phyloP scores from a whole-genome alignment of 64 coral and sea anemone species.

The Dendronephthya gigantea region DNA sequence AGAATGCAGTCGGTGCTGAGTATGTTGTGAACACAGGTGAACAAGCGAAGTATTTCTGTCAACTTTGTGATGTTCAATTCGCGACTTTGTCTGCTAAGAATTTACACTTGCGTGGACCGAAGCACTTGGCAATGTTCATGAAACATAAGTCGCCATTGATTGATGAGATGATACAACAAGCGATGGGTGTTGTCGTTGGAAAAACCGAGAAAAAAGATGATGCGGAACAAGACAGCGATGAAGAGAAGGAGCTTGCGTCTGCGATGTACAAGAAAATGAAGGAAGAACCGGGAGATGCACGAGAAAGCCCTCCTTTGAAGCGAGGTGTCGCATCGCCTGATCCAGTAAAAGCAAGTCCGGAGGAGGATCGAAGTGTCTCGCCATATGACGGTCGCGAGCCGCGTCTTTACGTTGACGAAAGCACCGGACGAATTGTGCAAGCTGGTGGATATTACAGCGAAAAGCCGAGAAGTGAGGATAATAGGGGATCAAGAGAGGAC shows the following conservation, averaged over 20 bases:
- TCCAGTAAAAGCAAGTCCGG: background rate
- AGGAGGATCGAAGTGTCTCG: background rate
- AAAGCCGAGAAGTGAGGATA: background rate
- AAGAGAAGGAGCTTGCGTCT: background rate
- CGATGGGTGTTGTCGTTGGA: background rate
- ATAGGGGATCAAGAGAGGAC: background rate
- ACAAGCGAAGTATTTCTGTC: background rate
- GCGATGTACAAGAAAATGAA: background rate
- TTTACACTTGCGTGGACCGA: background rate
- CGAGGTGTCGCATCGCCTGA: background rate
- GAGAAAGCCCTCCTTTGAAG: background rate
- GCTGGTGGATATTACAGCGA: background rate
- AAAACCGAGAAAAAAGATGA: background rate
- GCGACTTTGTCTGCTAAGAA: background rate
- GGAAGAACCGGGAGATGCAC: background rate
- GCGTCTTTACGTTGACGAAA: background rate
- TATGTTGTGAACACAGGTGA: background rate
- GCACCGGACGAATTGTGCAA: background rate
- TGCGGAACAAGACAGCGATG: background rate
- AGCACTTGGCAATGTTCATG: constrained; percentile 13
- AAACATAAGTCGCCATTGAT: constrained; percentile 9
- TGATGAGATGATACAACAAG: background rate
- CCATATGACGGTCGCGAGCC: background rate
- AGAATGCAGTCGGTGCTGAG: background rate
- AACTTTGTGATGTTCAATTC: background rate